Percentiles rank a stretch among this genome's conserved stretches.
Evolutionary conservation across 2,888 invertebrate genomes (phyloP).

Genomic region (Aleiodes leptofemur): DNA sequence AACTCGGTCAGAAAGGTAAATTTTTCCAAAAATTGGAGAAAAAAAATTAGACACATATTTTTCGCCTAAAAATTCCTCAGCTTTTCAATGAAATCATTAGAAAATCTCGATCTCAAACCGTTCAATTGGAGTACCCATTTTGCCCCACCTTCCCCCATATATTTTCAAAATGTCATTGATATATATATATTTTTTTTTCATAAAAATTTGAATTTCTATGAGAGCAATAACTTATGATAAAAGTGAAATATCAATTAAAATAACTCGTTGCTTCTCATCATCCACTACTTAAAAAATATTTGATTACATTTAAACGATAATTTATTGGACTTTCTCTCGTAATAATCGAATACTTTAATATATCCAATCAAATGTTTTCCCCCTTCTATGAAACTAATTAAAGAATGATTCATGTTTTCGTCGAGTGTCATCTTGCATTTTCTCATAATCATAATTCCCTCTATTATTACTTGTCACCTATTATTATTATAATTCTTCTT

Average conservation of each 20-base stretch:
- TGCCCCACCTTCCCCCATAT: too few species aligned
- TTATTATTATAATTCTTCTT: constrained; percentile 3
- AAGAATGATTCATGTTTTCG: constrained; percentile 34
- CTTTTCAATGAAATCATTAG: too few species aligned
- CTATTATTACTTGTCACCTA: constrained; percentile 10
- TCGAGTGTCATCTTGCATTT: constrained; percentile 3
- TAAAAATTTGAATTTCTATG: too few species aligned
- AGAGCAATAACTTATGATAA: neutral
- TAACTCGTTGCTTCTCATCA: neutral
- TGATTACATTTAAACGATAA: neutral
- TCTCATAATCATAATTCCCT: neutral
- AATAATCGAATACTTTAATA: constrained; percentile 4
- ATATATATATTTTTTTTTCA: too few species aligned
- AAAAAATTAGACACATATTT: too few species aligned
- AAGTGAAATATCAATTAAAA: constrained; percentile 6
- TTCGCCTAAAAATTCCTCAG: too few species aligned
- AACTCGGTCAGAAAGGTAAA: too few species aligned
- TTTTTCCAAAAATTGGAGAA: too few species aligned
- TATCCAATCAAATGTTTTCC: constrained; percentile 25
- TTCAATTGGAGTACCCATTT: too few species aligned
- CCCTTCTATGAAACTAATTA: constrained; percentile 36
- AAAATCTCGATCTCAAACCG: too few species aligned
- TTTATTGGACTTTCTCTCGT: constrained; percentile 26
- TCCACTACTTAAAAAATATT: neutral
- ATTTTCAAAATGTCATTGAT: too few species aligned